Conservation (phyloP, 2,888 invertebrate species). For the Lycophotia porphyrea region DNA sequence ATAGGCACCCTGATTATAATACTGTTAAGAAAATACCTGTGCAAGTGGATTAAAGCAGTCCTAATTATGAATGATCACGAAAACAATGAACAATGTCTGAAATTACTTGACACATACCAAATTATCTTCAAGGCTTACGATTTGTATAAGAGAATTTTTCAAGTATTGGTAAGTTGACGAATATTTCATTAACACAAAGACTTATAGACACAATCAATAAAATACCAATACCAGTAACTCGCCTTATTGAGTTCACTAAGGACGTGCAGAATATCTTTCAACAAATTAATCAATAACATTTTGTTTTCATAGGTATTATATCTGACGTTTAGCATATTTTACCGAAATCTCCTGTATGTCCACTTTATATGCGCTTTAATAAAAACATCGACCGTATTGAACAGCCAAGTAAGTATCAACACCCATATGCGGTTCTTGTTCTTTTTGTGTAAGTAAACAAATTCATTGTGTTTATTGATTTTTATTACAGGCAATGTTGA, state of each 20-base stretch:
- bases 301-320: neutral
- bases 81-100: neutral
- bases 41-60: constrained; percentile 15
- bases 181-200: neutral
- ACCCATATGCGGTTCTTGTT: neutral
- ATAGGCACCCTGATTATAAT: constrained; percentile 5
- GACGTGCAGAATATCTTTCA: neutral
- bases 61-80: neutral
- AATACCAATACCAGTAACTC: no score
- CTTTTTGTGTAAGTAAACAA: neutral
- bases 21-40: constrained; percentile 19
- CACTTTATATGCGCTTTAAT: neutral
- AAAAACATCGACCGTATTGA: neutral
- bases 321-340: constrained; percentile 7
- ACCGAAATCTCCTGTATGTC: constrained; percentile 1
- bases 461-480: neutral
- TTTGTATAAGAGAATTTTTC: constrained; percentile 7
- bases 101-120: constrained; percentile 9
- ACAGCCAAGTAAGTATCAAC: neutral
- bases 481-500: neutral
- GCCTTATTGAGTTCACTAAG: neutral
- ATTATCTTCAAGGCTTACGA: constrained; percentile 7
- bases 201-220: neutral
- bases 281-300: neutral
- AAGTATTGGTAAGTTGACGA: constrained; percentile 11